Conservation (phyloP, 2,113 vertebrate genomes). For the Cryptotis parvus region DNA sequence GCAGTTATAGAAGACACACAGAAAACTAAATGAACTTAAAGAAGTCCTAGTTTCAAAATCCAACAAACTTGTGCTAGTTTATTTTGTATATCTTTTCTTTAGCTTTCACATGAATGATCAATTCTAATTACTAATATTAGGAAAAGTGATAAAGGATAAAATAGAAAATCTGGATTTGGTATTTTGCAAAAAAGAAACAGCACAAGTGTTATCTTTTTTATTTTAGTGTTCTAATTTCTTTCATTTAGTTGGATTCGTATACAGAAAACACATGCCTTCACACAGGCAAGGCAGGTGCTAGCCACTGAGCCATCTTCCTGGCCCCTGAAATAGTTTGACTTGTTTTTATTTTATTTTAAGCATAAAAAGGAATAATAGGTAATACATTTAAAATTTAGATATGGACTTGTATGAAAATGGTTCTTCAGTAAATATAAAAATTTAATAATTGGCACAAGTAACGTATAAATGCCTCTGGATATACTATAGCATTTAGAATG, state of each 20-base stretch:
- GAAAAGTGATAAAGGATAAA: background rate
- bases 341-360: slow-evolving; percentile 53
- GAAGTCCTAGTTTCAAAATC: background rate
- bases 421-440: slow-evolving; percentile 68
- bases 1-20: too few relatives aligned
- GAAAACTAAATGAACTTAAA: too few relatives aligned
- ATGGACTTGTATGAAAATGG: slow-evolving; percentile 50
- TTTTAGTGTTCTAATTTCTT: background rate
- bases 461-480: background rate
- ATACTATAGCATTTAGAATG: slow-evolving; percentile 57
- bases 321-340: background rate
- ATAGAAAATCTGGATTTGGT: background rate
- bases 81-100: slow-evolving; percentile 7
- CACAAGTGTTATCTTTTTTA: background rate
- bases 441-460: slow-evolving; percentile 59
- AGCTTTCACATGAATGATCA: background rate
- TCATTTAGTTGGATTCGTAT: background rate
- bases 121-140: background rate
- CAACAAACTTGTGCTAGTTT: background rate
- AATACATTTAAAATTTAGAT: slow-evolving; percentile 38
- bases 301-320: too few relatives aligned
- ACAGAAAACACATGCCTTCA: background rate
- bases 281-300: too few relatives aligned
- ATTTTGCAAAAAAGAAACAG: background rate
- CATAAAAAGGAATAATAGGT: slow-evolving; percentile 49